Conservation (phyloP, 2,113 vertebrate species). For the Toxotes jaculatrix region DNA sequence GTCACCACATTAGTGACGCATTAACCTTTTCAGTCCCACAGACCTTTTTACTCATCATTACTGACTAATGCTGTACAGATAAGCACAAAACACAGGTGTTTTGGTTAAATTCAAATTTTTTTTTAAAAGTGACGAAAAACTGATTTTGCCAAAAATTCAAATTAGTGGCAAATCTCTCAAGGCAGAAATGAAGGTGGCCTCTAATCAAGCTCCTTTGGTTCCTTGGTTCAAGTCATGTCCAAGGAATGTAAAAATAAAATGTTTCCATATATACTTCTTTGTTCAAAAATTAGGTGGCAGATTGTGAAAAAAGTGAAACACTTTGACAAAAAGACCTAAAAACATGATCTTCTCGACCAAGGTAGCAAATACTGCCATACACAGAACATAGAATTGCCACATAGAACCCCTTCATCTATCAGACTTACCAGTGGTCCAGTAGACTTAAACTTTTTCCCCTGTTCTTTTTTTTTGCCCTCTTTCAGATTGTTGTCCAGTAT, state of each 20-base stretch:
- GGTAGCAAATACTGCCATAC: not conserved
- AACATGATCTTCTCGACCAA: not conserved
- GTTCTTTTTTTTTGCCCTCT: not conserved
- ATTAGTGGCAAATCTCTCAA: not conserved
- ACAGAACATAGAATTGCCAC: not conserved
- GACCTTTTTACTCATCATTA: not conserved
- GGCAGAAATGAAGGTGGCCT: not conserved
- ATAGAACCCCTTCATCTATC: not conserved
- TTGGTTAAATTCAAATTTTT: not conserved
- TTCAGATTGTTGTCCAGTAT: constrained; percentile 89
- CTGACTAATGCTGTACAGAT: not conserved
- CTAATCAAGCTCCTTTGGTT: not conserved
- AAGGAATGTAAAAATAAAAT: not conserved
- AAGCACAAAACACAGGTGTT: not conserved
- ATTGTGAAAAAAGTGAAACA: not conserved
- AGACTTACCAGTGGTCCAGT: not conserved
- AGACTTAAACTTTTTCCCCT: not conserved
- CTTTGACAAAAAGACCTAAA: not conserved
- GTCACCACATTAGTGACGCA: not conserved
- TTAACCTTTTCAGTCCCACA: constrained; percentile 1
- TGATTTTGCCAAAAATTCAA: not conserved
- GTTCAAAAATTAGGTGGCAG: not conserved
- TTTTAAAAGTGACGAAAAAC: not conserved
- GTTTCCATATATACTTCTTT: not conserved
- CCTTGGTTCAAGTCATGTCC: too few species aligned